Evolutionary conservation across 2,797 vertebrate genomes (phyloP).

Genomic region (Bradypodion pumilum): DNA sequence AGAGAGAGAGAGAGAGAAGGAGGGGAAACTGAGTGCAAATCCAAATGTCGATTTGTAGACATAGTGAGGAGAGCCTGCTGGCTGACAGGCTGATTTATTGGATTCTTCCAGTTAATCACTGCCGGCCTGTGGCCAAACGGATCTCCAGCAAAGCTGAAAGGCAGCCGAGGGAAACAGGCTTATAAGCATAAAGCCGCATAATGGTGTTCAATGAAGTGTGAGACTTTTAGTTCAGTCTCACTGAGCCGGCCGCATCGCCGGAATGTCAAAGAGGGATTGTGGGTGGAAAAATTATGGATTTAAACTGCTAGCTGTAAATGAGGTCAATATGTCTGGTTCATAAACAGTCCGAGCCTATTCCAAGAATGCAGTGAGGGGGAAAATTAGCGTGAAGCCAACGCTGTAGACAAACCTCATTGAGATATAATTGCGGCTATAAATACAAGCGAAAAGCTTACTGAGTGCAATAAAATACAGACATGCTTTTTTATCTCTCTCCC

Average conservation of each 20-base stretch:
- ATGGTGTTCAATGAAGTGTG: conserved; percentile 97
- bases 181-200: conserved; percentile 92
- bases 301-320: conserved; percentile 93
- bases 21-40: conserved; percentile 75
- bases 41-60: conserved; percentile 88
- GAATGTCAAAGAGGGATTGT: conserved; percentile 89
- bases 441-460: conserved; percentile 85
- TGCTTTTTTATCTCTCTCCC: conserved; percentile 68
- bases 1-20: conserved; percentile 25
- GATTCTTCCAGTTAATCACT: conserved; percentile 94
- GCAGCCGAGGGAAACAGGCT: conserved; percentile 86
- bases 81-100: conserved; percentile 96
- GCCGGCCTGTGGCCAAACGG: conserved; percentile 84
- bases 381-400: conserved; percentile 92
- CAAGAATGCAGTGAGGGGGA: conserved; percentile 84
- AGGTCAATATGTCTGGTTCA: conserved; percentile 97
- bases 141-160: conserved; percentile 88
- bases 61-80: conserved; percentile 83
- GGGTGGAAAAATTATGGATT: conserved; percentile 91
- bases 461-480: conserved; percentile 84
- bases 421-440: conserved; percentile 91
- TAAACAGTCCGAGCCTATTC: conserved; percentile 93
- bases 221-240: conserved; percentile 96
- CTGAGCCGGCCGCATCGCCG: conserved; percentile 82
- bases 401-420: conserved; percentile 91